Conservation (phyloP, 2,888 invertebrate genomes). For the Archips crataeganus region DNA sequence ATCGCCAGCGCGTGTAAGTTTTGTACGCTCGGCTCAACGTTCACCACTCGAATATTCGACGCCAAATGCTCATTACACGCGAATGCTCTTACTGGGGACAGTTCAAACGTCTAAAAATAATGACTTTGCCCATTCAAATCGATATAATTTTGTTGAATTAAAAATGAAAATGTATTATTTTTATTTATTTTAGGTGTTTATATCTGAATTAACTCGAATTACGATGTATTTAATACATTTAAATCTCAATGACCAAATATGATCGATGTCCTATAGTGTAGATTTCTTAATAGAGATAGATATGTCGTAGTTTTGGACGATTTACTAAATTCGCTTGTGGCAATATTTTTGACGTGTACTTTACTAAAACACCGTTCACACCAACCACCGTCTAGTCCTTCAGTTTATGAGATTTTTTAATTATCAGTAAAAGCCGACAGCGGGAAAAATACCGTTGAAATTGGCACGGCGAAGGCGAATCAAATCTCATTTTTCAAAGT, state of each 20-base stretch:
- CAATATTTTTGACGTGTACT: constrained; percentile 12
- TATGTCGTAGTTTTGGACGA: constrained; percentile 25
- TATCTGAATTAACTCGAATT: background rate
- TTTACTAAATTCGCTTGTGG: constrained; percentile 28
- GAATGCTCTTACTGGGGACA: too few relatives aligned
- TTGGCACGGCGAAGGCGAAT: background rate
- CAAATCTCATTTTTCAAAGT: too few relatives aligned
- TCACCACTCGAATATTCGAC: too few relatives aligned
- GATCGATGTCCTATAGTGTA: constrained; percentile 1
- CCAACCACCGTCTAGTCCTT: background rate
- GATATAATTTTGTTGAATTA: background rate
- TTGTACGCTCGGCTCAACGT: too few relatives aligned
- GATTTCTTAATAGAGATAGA: constrained; percentile 1
- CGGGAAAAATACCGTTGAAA: too few relatives aligned
- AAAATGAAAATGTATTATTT: constrained; percentile 4
- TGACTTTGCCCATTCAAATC: background rate
- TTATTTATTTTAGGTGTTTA: background rate
- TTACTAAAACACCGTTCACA: background rate
- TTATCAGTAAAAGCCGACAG: background rate
- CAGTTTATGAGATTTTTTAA: background rate
- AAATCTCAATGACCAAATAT: constrained; percentile 32
- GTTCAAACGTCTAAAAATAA: background rate
- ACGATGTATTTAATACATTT: background rate
- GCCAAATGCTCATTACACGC: too few relatives aligned
- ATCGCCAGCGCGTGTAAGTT: too few relatives aligned